Evolutionary conservation across 1,140 invertebrate species (phyloP).

Genomic region (Drosophila lini): DNA sequence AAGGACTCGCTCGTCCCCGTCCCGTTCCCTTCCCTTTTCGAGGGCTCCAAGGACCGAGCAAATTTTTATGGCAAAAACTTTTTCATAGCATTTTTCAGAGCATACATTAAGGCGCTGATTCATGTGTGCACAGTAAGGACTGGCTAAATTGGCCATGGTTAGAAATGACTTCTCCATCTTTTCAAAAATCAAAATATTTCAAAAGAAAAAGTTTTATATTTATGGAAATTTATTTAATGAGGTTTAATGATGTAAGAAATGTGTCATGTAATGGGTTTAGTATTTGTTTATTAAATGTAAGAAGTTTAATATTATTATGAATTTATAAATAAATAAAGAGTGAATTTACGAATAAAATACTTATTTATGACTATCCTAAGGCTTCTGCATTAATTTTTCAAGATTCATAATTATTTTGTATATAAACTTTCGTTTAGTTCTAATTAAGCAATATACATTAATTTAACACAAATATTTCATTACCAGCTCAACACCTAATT

Average conservation of each 20-base stretch:
- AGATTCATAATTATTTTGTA: background rate
- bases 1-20: conserved; percentile 23
- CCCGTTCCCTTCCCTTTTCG: background rate
- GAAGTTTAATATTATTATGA: no score
- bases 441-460: background rate
- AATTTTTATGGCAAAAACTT: conserved; percentile 75
- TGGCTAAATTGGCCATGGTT: conserved; percentile 12
- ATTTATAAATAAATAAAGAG: background rate
- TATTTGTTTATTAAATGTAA: background rate
- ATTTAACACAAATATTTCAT: background rate
- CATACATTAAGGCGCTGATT: conserved; percentile 51
- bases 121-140: conserved; percentile 33
- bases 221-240: background rate
- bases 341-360: background rate
- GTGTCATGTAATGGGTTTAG: background rate
- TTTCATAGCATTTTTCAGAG: conserved; percentile 61
- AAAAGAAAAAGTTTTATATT: background rate
- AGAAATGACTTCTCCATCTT: background rate
- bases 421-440: background rate
- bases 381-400: no score
- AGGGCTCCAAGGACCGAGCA: conserved; percentile 34
- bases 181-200: conserved; percentile 4
- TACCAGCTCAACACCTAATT: background rate
- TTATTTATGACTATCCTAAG: background rate
- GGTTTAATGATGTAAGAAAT: background rate